Conservation (phyloP, 2,113 vertebrate species). For the Istiophorus platypterus region DNA sequence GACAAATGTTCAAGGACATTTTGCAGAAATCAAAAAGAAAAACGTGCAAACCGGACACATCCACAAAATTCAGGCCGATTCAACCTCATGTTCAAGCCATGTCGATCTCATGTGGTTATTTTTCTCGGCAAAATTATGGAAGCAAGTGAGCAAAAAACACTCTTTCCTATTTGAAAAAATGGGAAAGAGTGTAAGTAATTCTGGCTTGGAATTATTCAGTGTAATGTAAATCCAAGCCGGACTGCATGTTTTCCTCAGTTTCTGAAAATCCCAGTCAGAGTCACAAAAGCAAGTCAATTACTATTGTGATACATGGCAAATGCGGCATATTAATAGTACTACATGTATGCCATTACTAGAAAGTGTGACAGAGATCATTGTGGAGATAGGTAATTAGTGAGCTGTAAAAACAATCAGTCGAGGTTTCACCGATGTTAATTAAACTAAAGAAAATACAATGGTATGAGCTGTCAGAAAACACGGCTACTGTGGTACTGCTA, state of each 20-base stretch:
- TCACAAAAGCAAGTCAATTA: slow-evolving; percentile 42
- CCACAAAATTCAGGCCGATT: background rate
- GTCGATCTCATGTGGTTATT: background rate
- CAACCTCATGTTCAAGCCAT: background rate
- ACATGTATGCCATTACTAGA: slow-evolving; percentile 52
- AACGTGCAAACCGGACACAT: slow-evolving; percentile 8
- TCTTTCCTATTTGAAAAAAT: slow-evolving; percentile 6
- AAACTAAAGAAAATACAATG: slow-evolving; percentile 38
- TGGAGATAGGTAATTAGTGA: slow-evolving; percentile 59
- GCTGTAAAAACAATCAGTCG: slow-evolving; percentile 46
- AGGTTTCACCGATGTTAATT: slow-evolving; percentile 61
- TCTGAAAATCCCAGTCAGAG: slow-evolving; percentile 26
- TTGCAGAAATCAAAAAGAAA: slow-evolving; percentile 35
- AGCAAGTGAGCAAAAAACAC: slow-evolving; percentile 30
- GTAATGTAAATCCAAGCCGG: slow-evolving; percentile 32
- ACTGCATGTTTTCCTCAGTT: slow-evolving; percentile 7
- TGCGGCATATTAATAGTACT: slow-evolving; percentile 30
- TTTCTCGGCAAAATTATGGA: slow-evolving; percentile 28
- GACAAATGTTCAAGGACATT: slow-evolving; percentile 37
- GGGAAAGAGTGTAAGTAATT: too few species aligned
- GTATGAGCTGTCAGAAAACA: slow-evolving; percentile 19
- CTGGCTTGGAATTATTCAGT: too few species aligned
- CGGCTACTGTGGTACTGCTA: slow-evolving; percentile 2
- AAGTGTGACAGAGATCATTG: slow-evolving; percentile 57
- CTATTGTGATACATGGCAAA: slow-evolving; percentile 28